These are phyloP conservation scores for Halesus radiatus DNA, from an alignment of 1,140 invertebrate species.

Conservation along the genomic window DNA sequence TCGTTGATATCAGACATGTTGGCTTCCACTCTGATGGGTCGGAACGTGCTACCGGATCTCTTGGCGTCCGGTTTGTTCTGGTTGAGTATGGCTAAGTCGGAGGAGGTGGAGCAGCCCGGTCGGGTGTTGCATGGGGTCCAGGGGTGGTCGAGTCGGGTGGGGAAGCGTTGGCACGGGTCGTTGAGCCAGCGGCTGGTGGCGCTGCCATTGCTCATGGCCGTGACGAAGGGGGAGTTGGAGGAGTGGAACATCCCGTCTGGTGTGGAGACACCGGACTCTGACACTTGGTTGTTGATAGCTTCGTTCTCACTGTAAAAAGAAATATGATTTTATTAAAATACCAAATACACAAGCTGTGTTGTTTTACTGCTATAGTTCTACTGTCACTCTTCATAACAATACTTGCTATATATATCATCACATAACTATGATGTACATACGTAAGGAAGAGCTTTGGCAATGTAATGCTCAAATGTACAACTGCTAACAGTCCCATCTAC, in stretches of 20 bases:
- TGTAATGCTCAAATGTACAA: too few species aligned
- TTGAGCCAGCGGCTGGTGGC: slow-evolving; percentile 70
- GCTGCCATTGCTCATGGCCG: slow-evolving; percentile 60
- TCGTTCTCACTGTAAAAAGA: slow-evolving; percentile 38
- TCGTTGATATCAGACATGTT: slow-evolving; percentile 3
- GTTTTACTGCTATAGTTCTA: too few species aligned
- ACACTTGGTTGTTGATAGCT: slow-evolving; percentile 38
- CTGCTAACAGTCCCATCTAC: too few species aligned
- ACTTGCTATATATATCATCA: too few species aligned
- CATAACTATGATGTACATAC: too few species aligned
- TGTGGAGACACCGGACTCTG: slow-evolving; percentile 25
- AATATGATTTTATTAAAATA: background rate
- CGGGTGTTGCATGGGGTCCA: slow-evolving; percentile 51
- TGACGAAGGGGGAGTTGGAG: slow-evolving; percentile 39
- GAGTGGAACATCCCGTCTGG: slow-evolving; percentile 47
- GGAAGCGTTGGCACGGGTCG: slow-evolving; percentile 64
- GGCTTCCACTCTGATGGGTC: slow-evolving; percentile 45
- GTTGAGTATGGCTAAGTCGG: background rate
- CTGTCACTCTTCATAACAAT: too few species aligned
- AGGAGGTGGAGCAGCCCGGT: slow-evolving; percentile 28
- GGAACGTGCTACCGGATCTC: slow-evolving; percentile 39
- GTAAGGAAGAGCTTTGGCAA: too few species aligned
- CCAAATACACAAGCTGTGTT: too few species aligned
- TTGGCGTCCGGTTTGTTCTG: slow-evolving; percentile 16
- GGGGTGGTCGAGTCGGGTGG: slow-evolving; percentile 62